These are phyloP conservation scores for Zaprionus africanus DNA, from an alignment of 1,140 invertebrate genomes.

Conservation along the genomic window DNA sequence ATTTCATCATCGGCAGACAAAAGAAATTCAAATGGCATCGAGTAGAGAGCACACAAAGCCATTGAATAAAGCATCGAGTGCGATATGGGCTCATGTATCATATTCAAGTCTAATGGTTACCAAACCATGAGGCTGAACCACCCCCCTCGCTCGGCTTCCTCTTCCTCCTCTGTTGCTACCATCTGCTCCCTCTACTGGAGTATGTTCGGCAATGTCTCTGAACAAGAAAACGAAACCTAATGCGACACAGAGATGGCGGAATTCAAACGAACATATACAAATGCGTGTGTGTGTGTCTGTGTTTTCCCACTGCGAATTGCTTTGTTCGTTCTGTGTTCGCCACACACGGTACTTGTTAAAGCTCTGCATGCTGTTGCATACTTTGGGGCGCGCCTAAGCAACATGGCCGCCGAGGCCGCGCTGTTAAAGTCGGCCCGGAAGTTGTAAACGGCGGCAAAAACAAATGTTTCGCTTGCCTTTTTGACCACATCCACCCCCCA, in stretches of 20 bases:
- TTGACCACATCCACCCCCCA: constrained; percentile 48
- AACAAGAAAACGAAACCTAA: constrained; percentile 21
- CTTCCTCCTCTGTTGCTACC: background rate
- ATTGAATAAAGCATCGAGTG: background rate
- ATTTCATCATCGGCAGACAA: constrained; percentile 34
- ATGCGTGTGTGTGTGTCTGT: constrained; percentile 12
- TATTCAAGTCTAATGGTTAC: constrained; percentile 31
- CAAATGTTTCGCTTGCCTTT: constrained; percentile 74
- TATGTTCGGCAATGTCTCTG: constrained; percentile 8
- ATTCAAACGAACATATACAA: constrained; percentile 13
- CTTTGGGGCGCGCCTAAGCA: constrained; percentile 35
- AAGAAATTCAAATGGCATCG: constrained; percentile 34
- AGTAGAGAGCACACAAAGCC: constrained; percentile 23
- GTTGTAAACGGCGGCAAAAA: constrained; percentile 71
- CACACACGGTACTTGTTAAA: constrained; percentile 42
- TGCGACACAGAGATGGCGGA: constrained; percentile 21
- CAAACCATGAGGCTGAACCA: constrained; percentile 19
- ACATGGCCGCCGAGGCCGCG: constrained; percentile 20
- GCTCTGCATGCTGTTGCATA: constrained; percentile 52
- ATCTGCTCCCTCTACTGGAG: background rate
- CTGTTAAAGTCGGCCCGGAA: constrained; percentile 59
- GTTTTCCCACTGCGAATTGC: constrained; percentile 18
- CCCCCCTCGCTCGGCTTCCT: background rate
- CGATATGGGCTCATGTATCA: constrained; percentile 26
- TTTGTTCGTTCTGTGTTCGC: constrained; percentile 4